Percentiles rank a stretch among this genome's conserved stretches.
These are phyloP conservation scores for Diaprepes abbreviatus DNA, from an alignment of 2,888 invertebrate species.

Conservation along the genomic window DNA sequence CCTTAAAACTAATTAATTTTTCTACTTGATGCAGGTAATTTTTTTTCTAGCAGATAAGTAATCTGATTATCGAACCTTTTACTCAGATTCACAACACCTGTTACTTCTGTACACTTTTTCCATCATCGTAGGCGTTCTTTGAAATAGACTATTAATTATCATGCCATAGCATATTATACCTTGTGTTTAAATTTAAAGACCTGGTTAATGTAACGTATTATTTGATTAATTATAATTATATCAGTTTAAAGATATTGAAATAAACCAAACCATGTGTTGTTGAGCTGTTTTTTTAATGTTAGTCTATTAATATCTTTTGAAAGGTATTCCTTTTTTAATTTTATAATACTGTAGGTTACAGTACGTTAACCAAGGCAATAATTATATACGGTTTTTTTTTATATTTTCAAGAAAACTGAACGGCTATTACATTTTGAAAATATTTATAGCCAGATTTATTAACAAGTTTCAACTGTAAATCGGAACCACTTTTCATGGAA, in stretches of 20 bases:
- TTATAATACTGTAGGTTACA: too few relatives aligned
- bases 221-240: conserved; percentile 14
- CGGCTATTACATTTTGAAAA: too few relatives aligned
- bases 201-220: conserved; percentile 14
- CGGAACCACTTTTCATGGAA: too few relatives aligned
- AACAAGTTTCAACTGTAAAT: too few relatives aligned
- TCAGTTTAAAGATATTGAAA: conserved; percentile 1
- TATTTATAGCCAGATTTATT: too few relatives aligned
- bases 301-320: not conserved
- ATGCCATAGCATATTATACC: not conserved
- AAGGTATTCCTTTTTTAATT: too few relatives aligned
- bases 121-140: not conserved
- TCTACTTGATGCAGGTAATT: too few relatives aligned
- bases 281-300: not conserved
- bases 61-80: not conserved
- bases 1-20: too few relatives aligned
- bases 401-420: too few relatives aligned
- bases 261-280: not conserved
- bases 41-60: not conserved
- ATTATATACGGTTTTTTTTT: too few relatives aligned
- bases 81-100: conserved; percentile 6
- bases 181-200: conserved; percentile 5
- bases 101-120: not conserved
- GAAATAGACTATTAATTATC: not conserved
- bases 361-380: too few relatives aligned